Evolutionary conservation across 1,140 invertebrate genomes (phyloP).

Genomic region (Drosophila lowei): DNA sequence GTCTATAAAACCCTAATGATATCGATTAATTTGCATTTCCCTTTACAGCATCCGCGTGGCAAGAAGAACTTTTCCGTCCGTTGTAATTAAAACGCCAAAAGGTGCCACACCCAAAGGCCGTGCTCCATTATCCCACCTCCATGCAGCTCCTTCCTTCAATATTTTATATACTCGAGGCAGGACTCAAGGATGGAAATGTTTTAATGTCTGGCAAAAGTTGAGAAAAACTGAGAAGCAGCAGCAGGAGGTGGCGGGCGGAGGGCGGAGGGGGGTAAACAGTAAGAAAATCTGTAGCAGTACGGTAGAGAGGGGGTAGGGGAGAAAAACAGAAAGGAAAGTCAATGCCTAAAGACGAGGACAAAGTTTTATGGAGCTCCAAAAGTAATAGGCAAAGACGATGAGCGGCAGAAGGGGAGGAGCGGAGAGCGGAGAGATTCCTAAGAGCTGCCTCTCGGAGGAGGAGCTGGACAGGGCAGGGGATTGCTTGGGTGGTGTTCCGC

Average conservation of each 20-base stretch:
- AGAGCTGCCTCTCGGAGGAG: not conserved
- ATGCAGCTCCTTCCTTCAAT: constrained; percentile 13
- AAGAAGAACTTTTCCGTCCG: constrained; percentile 59
- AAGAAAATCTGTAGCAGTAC: constrained; percentile 47
- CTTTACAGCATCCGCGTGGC: constrained; percentile 29
- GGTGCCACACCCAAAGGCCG: constrained; percentile 66
- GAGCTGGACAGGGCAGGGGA: not conserved
- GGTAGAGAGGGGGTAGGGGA: not conserved
- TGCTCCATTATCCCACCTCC: not conserved
- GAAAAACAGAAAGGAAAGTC: constrained; percentile 68
- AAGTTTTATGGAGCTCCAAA: constrained; percentile 76
- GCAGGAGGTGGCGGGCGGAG: constrained; percentile 11
- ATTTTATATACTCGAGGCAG: constrained; percentile 42
- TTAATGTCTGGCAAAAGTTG: constrained; percentile 75
- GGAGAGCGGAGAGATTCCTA: too few relatives aligned
- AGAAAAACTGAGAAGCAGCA: constrained; percentile 20
- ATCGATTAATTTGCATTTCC: constrained; percentile 79
- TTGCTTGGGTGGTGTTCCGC: constrained; percentile 19
- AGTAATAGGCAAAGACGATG: constrained; percentile 70
- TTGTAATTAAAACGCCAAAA: constrained; percentile 80
- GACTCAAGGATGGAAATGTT: constrained; percentile 33
- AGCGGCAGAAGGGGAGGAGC: too few relatives aligned
- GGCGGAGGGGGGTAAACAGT: constrained; percentile 34
- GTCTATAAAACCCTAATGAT: constrained; percentile 69
- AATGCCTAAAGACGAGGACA: constrained; percentile 73